Base-by-base conservation (phyloP, 2,888 invertebrate species). In the Drosophila atripex region DNA sequence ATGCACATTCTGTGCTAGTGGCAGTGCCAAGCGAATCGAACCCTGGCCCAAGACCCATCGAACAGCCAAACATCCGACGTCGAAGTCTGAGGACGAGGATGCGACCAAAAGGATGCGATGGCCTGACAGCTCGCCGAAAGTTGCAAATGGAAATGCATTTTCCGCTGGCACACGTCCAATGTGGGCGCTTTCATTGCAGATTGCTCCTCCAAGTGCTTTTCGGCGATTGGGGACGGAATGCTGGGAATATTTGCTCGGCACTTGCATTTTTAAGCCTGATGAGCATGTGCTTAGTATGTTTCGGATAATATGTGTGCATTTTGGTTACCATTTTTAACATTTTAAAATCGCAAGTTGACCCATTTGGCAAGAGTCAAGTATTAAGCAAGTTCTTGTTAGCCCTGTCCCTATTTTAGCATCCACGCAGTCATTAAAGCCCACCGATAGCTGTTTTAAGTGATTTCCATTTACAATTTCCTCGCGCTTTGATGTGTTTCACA, bases 1-100 rank as follows among this genome's bases (percentile, higher is more conserved):
- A 61, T 78, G 86, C 72, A 78, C 83, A 79, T 75, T 85, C 76
- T 76, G 70, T 71, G 71, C 59, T 25, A 69, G 58, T 64, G 75
- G 66, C 53, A 65, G 70, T 70, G 71, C 59, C 46, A 71, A 47
- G 64, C 76, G 66, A 59, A 73, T 72, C 68, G 68, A 85, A 68
- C 70, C 55, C 61, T 64, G 46, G 45, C 63, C 63, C 4, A 18
- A 64, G 46, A 64, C 23, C 52, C 38, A 46, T 64, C 38, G 46
- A 63, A 25, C 38, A 35, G 14, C n/a, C 35, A 35, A 35, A 14
- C 35, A 35, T 35, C 35, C 35, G 35, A n/a, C n/a, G 30, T 45
- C 57, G 47, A 23, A 55, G 9, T 35, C 49, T 16, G 35, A 21
- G 41, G 28, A 11, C 45, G 18, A 35, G 41, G 54, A 39, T 49